Conservation (phyloP, 2,797 vertebrate species). For the Leontopithecus rosalia region DNA sequence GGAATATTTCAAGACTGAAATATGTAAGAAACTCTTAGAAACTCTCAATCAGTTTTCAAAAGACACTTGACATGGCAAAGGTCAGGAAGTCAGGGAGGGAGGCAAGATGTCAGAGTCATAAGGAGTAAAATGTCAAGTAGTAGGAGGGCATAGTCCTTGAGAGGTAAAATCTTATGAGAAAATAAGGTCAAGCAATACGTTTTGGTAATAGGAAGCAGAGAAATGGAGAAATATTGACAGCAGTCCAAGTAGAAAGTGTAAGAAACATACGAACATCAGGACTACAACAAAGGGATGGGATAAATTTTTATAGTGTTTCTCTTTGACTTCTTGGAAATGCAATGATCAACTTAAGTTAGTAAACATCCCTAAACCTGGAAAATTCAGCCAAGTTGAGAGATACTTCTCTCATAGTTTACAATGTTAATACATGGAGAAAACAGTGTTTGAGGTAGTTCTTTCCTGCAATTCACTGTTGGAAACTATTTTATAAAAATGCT, state of each 20-base stretch:
- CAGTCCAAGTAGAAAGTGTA: background rate
- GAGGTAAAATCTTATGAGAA: background rate
- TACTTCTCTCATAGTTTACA: background rate
- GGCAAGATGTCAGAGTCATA: background rate
- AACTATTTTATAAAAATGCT: background rate
- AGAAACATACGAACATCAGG: background rate
- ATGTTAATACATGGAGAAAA: background rate
- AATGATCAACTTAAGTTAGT: too few relatives aligned
- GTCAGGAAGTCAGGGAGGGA: background rate
- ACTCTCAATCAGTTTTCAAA: background rate
- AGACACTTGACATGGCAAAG: background rate
- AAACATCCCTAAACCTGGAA: background rate
- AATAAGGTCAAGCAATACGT: conserved; percentile 27
- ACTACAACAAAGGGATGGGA: background rate
- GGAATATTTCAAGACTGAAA: background rate
- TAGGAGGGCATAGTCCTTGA: accelerated
- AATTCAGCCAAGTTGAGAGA: background rate
- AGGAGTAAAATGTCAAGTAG: background rate
- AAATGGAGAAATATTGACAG: background rate
- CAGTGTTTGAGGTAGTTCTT: background rate
- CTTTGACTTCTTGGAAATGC: background rate
- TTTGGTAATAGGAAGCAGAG: background rate
- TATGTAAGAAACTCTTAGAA: background rate
- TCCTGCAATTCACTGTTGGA: background rate
- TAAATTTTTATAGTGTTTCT: background rate